Percentiles rank a stretch among this genome's conserved stretches.
Conservation (phyloP, 2,888 invertebrate genomes). For the Rhamnusium bicolor region DNA sequence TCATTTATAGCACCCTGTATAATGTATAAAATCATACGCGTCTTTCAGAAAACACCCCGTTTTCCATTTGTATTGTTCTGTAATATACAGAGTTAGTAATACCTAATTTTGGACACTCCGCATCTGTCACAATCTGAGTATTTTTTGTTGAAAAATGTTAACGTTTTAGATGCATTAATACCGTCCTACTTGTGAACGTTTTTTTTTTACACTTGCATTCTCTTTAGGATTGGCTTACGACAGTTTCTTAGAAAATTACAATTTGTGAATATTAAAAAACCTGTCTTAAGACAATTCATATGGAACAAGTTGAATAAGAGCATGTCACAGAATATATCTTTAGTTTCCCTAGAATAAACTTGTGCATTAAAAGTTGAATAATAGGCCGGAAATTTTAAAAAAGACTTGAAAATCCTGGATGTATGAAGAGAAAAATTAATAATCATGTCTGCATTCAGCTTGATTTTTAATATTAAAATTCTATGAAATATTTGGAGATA, state of each 20-base stretch:
- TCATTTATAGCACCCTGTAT: too few species aligned
- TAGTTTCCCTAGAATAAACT: background rate
- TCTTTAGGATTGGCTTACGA: background rate
- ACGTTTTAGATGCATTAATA: too few species aligned
- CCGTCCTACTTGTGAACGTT: too few species aligned
- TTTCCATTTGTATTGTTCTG: too few species aligned
- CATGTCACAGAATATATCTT: background rate
- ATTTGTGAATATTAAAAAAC: background rate
- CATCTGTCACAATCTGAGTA: too few species aligned
- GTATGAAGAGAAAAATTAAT: background rate
- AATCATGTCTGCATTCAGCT: background rate
- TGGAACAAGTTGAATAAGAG: background rate
- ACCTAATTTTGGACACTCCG: too few species aligned
- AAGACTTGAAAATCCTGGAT: background rate
- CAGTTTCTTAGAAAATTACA: background rate
- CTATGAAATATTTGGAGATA: conserved; percentile 5
- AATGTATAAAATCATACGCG: too few species aligned
- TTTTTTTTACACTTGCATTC: too few species aligned
- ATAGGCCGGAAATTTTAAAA: background rate
- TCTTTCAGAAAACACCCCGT: too few species aligned
- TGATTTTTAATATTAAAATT: conserved; percentile 19
- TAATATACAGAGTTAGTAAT: too few species aligned
- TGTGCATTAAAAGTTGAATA: background rate
- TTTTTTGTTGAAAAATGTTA: too few species aligned
- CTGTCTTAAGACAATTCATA: background rate